Evolutionary conservation across 2,888 invertebrate species (phyloP).

Genomic region (Trissonchulus latispiculum): DNA sequence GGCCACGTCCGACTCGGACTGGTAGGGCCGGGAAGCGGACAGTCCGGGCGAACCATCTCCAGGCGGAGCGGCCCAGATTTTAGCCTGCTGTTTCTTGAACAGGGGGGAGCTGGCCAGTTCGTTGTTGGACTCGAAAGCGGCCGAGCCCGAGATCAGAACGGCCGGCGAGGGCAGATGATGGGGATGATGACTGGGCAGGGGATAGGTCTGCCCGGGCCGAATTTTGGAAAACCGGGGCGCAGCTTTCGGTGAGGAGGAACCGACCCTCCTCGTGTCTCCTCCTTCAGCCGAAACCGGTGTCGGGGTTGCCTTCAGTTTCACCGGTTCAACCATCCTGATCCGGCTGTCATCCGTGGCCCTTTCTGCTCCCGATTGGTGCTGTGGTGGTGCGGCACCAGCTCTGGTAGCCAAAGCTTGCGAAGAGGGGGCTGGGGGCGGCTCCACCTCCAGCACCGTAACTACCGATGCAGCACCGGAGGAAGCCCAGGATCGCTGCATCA

Average conservation of each 20-base stretch:
- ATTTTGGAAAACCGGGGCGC: background rate
- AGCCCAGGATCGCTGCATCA: background rate
- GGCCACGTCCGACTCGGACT: too few species aligned
- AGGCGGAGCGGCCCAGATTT: background rate
- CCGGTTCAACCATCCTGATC: too few species aligned
- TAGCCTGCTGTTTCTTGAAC: background rate
- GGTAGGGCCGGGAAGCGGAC: too few species aligned
- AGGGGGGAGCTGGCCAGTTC: constrained; percentile 8
- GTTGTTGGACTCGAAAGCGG: background rate
- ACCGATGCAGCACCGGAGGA: background rate
- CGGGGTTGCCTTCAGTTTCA: background rate
- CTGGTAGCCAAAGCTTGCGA: background rate
- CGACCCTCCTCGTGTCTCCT: too few species aligned
- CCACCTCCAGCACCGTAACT: background rate
- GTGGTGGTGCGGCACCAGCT: background rate
- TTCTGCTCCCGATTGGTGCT: too few species aligned
- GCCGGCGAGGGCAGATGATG: background rate
- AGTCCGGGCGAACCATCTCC: too few species aligned
- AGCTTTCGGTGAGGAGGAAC: background rate
- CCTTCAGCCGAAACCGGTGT: background rate
- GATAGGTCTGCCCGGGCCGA: background rate
- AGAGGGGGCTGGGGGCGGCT: background rate
- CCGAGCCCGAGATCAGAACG: background rate
- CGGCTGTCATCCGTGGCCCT: too few species aligned
- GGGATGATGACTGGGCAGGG: background rate